Percentiles rank a stretch among this genome's conserved stretches.
These are phyloP conservation scores for Buceros bicornis DNA, from an alignment of 2,797 vertebrate species.

Conservation along the genomic window DNA sequence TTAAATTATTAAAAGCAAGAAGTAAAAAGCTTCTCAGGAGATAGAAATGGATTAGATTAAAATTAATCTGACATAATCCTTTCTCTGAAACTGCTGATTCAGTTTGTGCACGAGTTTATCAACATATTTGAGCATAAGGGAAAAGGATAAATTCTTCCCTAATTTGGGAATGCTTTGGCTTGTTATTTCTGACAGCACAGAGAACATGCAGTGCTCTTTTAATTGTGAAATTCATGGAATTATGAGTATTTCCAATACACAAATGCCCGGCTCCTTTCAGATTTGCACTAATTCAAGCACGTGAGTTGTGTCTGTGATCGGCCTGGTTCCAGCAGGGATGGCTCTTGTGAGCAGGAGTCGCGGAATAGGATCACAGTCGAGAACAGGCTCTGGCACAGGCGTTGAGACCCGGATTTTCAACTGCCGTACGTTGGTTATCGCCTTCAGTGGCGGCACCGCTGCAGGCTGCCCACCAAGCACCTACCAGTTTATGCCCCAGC, in stretches of 20 bases:
- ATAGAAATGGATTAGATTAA: constrained; percentile 55
- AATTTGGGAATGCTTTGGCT: background rate
- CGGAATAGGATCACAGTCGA: rapidly evolving
- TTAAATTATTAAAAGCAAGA: constrained; percentile 62
- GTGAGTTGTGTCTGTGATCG: background rate
- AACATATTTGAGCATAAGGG: background rate
- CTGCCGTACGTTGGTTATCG: background rate
- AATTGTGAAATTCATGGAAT: background rate
- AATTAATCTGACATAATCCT: constrained; percentile 64
- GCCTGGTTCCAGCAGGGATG: background rate
- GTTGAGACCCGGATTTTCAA: background rate
- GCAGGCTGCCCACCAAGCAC: constrained; percentile 17
- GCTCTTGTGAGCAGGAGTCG: background rate
- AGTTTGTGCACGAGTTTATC: constrained; percentile 26
- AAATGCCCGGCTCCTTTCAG: background rate
- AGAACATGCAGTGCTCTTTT: background rate
- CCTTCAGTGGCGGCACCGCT: background rate
- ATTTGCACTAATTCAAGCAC: background rate
- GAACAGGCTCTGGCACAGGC: background rate
- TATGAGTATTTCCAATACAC: background rate
- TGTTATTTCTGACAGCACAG: background rate
- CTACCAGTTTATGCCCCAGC: background rate
- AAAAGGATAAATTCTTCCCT: background rate
- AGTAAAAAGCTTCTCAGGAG: constrained; percentile 50
- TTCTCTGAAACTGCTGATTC: constrained; percentile 52